These are phyloP conservation scores for Araneus ventricosus DNA, from an alignment of 1,140 invertebrate species.

Conservation along the genomic window DNA sequence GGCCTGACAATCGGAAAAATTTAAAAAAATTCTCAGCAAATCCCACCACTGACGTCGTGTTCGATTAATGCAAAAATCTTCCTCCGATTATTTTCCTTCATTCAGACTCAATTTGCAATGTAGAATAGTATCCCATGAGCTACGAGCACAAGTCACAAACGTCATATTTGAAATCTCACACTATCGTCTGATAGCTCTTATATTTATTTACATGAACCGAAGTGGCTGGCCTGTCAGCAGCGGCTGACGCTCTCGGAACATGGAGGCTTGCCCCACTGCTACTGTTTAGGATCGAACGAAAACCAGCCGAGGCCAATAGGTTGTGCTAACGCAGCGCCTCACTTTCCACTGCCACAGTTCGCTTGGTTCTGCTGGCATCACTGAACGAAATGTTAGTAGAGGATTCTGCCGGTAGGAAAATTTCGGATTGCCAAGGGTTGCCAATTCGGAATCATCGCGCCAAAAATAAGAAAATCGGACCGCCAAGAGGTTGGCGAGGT, in stretches of 20 bases:
- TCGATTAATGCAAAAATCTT: not conserved
- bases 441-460: not conserved
- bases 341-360: conserved; percentile 4
- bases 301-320: not conserved
- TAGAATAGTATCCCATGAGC: conserved; percentile 5
- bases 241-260: not conserved
- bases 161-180: not conserved
- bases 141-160: not conserved
- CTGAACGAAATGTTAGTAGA: conserved; percentile 41
- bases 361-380: conserved; percentile 44
- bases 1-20: conserved; percentile 22
- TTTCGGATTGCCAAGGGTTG: conserved; percentile 25
- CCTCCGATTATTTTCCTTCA: not conserved
- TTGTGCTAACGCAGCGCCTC: conserved; percentile 34
- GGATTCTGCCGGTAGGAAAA: conserved; percentile 38
- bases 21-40: conserved; percentile 6
- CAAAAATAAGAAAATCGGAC: not conserved
- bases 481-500: conserved; percentile 38
- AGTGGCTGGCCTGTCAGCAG: not conserved
- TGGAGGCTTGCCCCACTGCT: not conserved
- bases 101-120: not conserved
- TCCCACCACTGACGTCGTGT: not conserved
- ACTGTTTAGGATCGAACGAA: conserved; percentile 10
- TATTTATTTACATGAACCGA: conserved; percentile 21
- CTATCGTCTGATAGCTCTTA: not conserved